Evolutionary conservation across 2,113 vertebrate genomes (phyloP), one percentile per base, ranked within the genome.

Genomic region (Garra rufa): DNA sequence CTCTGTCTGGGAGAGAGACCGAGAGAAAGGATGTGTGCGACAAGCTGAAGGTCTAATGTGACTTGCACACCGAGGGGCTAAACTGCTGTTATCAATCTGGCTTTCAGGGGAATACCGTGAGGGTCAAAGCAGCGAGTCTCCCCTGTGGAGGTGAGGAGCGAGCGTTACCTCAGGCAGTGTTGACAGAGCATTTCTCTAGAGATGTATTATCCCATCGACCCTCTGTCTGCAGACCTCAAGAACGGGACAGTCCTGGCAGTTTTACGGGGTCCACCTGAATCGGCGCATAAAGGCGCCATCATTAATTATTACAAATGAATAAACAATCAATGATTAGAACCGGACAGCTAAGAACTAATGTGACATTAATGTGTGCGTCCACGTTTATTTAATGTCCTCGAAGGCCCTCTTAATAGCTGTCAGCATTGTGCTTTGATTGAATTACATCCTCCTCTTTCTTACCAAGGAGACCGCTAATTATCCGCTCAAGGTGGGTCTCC

Each of bases 61-160:
- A 24, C 63, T 77, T 15, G n/a, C 44, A 70, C 38, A 81, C 44
- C 28, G 2, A 13, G 65, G 26, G 57, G 83, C 76, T 79, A 85
- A 83, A 83, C 76, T 81, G 55, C n/a, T 30, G 52, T 65, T 76
- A 87, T 85, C 67, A 82, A 81, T 41, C 55, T 52, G 79, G 52
- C 74, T 82, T 85, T 85, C 63, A 71, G 15, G 83, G 48, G 63
- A 85, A 59, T 70, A 46, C 15, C 28, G 28, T 52, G 13, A 57
- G 70, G 82, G 80, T 82, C 73, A 82, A 69, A 65, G 21, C 59
- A 24, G 21, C 0, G 24, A 57, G 59, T 71, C 7, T 75, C 19
- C 26, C 77, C 77, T 4, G 9, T 15, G 41, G 59, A 80, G 59
- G 43, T 80, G 43, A 80, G 77, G 41, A 30, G 59, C 0, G 9